Evolutionary conservation across 2,797 vertebrate species (phyloP), one percentile per base, ranked within the genome.

Genomic region (Sebastes trivittatus): DNA sequence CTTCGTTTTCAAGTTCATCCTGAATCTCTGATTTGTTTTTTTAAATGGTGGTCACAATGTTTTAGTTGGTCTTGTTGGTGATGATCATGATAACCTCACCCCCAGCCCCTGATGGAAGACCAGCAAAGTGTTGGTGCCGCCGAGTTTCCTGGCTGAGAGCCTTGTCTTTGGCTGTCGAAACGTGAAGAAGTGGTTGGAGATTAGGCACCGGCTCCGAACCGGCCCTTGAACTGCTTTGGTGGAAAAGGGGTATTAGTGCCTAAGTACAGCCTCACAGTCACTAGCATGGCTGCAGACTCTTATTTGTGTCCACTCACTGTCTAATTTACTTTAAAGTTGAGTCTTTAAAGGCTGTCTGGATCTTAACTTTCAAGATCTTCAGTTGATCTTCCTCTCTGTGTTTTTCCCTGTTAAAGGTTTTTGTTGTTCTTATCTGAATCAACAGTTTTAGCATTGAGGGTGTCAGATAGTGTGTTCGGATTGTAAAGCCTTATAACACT

Each of bases 1-100:
- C 16, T 52, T 52, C 18, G 0, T 9, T 52, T 52, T 20, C 42
- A 46, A 46, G 3, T 18, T 18, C 42, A 46, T 16, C 0, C 42
- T 46, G 42, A n/a, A 9, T 52, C 16, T n/a, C 46, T 52, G 18
- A 14, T 42, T 42, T 52, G 18, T n/a, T 52, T 52, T 52, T 52
- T 52, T 16, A 46, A 46, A 46, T 46, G 42, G 6, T 7, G 46
- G 18, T 52, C 46, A 52, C 46, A 52, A 52, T 46, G 42, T 46
- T 46, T 18, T 18, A 46, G 42, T 18, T 46, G 14, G 42, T 46
- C 14, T 46, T 46, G 42, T 46, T 46, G 42, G 42, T 46, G 42
- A 46, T 46, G 42, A 46, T 46, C 42, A 46, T 46, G 42, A 49
- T 49, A 49, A 49, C 16, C 42, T 1, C 16, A 0, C 42, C 42